A percentile compares a stretch with the other conserved stretches of the same genome.
Conservation (phyloP, 1,140 invertebrate genomes). For the Caerostris darwini region DNA sequence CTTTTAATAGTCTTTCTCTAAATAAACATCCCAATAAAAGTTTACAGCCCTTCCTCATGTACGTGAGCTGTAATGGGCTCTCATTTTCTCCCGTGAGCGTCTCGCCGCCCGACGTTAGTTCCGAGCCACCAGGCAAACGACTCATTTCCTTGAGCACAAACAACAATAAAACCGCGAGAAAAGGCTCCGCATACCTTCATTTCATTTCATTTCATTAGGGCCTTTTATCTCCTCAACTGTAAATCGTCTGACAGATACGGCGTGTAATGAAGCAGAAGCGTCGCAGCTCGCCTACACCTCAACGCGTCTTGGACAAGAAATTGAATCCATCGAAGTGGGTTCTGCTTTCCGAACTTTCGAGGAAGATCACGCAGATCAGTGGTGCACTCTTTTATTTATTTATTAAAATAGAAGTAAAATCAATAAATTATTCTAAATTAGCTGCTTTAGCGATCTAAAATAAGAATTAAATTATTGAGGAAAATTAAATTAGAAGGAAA, state of each 20-base stretch:
- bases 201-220: slow-evolving; percentile 37
- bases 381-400: too few species aligned
- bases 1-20: neutral
- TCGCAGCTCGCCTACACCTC: neutral
- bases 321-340: neutral
- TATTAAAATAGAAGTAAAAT: too few species aligned
- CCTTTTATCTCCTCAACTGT: slow-evolving; percentile 21
- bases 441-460: too few species aligned
- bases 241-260: neutral
- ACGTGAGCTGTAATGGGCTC: neutral
- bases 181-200: slow-evolving; percentile 12
- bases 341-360: too few species aligned
- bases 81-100: neutral
- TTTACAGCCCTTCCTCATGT: neutral
- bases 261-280: slow-evolving; percentile 3
- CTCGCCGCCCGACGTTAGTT: neutral
- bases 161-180: neutral
- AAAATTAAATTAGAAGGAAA: too few species aligned
- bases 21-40: neutral
- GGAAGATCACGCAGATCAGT: too few species aligned
- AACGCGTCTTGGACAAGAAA: neutral
- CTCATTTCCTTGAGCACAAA: neutral
- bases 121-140: neutral
- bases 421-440: too few species aligned
- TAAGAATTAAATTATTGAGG: too few species aligned